These are phyloP conservation scores for Asarcornis scutulata DNA, from an alignment of 2,113 vertebrate genomes.

Conservation along the genomic window DNA sequence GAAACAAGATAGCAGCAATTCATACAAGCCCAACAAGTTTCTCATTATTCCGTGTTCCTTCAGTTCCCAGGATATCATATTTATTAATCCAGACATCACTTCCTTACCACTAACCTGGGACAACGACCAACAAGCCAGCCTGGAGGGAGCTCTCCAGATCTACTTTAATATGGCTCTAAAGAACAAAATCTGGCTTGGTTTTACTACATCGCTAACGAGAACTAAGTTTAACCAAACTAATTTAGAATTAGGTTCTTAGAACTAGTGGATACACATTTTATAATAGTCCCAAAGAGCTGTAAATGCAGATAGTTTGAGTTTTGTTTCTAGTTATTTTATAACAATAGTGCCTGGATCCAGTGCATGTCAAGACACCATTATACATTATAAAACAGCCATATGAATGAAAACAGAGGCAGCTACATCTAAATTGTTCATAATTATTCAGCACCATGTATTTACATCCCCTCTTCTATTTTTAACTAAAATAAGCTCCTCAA, in stretches of 20 bases:
- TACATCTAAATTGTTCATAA: background rate
- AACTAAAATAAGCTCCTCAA: background rate
- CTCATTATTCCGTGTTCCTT: background rate
- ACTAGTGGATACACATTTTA: background rate
- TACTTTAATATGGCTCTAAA: background rate
- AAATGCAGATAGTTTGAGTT: background rate
- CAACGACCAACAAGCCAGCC: background rate
- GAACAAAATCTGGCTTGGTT: background rate
- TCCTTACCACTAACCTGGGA: background rate
- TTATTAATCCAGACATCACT: background rate
- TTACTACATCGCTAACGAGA: background rate
- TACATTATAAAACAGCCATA: background rate
- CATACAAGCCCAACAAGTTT: background rate
- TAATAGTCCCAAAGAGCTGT: background rate
- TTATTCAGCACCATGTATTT: background rate
- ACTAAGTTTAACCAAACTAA: background rate
- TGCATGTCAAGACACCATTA: background rate
- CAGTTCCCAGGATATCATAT: background rate
- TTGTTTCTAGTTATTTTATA: background rate
- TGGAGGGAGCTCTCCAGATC: background rate
- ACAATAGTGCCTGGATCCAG: background rate
- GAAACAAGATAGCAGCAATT: background rate
- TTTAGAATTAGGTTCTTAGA: background rate
- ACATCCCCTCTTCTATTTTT: background rate
- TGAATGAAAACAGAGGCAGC: background rate